Conservation (phyloP, 1,140 invertebrate species). For the Pectinophora gossypiella region DNA sequence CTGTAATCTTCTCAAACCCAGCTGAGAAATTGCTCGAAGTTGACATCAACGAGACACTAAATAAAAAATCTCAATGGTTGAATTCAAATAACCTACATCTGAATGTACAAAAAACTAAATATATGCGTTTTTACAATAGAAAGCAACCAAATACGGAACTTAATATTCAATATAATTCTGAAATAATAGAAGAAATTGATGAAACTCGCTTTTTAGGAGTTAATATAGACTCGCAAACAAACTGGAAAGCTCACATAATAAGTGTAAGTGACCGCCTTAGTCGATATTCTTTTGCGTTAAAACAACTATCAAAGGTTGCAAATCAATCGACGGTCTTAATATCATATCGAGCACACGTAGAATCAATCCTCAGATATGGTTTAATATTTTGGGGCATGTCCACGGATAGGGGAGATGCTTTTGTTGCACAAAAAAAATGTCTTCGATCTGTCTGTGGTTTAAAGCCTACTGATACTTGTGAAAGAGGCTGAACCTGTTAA, state of each 20-base stretch:
- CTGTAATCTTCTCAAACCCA: background rate
- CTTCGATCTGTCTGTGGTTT: background rate
- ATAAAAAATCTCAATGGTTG: background rate
- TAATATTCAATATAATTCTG: background rate
- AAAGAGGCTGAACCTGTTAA: background rate
- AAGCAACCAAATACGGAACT: background rate
- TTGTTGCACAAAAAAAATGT: conserved; percentile 2
- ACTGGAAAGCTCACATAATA: too few species aligned
- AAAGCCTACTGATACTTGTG: background rate
- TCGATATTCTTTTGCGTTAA: background rate
- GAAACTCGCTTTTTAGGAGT: too few species aligned
- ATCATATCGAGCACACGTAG: background rate
- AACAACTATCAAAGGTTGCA: too few species aligned
- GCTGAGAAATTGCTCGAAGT: background rate
- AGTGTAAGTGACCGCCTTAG: too few species aligned
- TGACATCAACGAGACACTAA: background rate
- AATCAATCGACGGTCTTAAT: background rate
- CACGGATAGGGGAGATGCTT: background rate
- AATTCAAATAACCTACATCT: background rate
- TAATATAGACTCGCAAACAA: too few species aligned
- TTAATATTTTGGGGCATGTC: background rate
- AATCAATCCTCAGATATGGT: conserved; percentile 2
- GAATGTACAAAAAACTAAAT: background rate
- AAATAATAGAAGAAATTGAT: too few species aligned
- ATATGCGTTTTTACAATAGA: background rate